These are phyloP conservation scores for Romanogobio albipinnatus DNA, from an alignment of 2,113 vertebrate genomes.

Conservation along the genomic window DNA sequence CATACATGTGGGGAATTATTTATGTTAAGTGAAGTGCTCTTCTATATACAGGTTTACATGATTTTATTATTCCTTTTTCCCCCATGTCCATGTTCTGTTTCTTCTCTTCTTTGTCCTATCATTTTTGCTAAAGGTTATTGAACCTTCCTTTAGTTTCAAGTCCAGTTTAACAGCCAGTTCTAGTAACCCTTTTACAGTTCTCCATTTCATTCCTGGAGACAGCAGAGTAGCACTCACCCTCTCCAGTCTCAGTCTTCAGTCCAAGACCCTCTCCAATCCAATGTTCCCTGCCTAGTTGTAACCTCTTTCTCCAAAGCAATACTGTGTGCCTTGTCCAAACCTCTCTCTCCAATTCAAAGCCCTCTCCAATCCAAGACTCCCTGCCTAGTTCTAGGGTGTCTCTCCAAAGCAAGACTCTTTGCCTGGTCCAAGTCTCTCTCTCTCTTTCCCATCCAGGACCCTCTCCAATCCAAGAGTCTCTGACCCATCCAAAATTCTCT, in stretches of 20 bases:
- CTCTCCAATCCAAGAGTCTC: not conserved
- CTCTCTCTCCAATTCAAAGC: conserved; percentile 6
- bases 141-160: not conserved
- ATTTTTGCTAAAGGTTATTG: not conserved
- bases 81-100: not conserved
- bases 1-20: not conserved
- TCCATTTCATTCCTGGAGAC: conserved; percentile 2
- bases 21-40: not conserved
- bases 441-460: conserved; percentile 1
- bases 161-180: not conserved
- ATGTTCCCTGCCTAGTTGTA: not conserved
- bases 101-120: not conserved
- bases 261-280: conserved; percentile 33
- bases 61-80: conserved; percentile 1
- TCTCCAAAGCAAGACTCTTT: conserved; percentile 13
- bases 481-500: not conserved
- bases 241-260: conserved; percentile 19
- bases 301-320: conserved; percentile 5
- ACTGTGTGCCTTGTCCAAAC: conserved; percentile 4
- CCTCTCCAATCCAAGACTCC: not conserved
- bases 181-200: conserved; percentile 22
- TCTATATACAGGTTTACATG: not conserved
- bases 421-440: conserved; percentile 2
- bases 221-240: not conserved
- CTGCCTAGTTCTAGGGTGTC: not conserved